Conservation (phyloP, 2,888 invertebrate species). For the Hemithea aestivaria region DNA sequence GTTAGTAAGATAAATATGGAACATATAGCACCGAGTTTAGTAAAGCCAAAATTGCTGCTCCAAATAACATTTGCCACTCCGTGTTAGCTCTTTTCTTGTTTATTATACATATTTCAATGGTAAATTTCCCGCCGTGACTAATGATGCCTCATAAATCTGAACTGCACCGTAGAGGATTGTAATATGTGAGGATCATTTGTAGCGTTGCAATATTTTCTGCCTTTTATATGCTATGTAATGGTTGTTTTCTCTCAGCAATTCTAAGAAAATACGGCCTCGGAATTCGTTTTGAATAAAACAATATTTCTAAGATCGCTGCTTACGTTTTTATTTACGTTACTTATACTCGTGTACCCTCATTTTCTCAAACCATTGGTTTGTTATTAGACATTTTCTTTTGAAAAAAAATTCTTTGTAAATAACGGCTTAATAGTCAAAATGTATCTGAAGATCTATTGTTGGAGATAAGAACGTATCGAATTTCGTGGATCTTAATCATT, state of each 20-base stretch:
- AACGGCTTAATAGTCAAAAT: constrained; percentile 3
- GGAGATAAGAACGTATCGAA: constrained; percentile 1
- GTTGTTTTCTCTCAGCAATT: constrained; percentile 28
- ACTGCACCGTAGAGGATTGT: constrained; percentile 70
- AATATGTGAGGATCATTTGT: constrained; percentile 63
- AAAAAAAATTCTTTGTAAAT: constrained; percentile 10
- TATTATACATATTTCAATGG: constrained; percentile 70
- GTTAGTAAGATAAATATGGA: constrained; percentile 2
- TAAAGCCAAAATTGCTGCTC: constrained; percentile 6
- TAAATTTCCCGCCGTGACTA: constrained; percentile 70
- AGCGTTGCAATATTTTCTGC: constrained; percentile 48
- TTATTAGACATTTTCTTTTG: constrained; percentile 8
- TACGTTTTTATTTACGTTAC: constrained; percentile 4
- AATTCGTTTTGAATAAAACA: constrained; percentile 23
- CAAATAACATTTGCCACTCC: constrained; percentile 47
- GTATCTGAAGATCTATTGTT: constrained; percentile 5
- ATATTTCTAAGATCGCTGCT: constrained; percentile 18
- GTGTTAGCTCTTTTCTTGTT: constrained; percentile 62
- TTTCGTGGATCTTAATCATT: constrained; percentile 1
- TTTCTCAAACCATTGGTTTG: constrained; percentile 6
- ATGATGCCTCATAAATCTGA: constrained; percentile 70
- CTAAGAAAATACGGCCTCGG: constrained; percentile 20
- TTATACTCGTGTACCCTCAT: too few relatives aligned
- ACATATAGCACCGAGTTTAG: constrained; percentile 3
- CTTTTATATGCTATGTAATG: constrained; percentile 36